Evolutionary conservation across 2,888 invertebrate genomes (phyloP), one percentile per base, ranked within the genome.

Genomic region (Cabera pusaria): DNA sequence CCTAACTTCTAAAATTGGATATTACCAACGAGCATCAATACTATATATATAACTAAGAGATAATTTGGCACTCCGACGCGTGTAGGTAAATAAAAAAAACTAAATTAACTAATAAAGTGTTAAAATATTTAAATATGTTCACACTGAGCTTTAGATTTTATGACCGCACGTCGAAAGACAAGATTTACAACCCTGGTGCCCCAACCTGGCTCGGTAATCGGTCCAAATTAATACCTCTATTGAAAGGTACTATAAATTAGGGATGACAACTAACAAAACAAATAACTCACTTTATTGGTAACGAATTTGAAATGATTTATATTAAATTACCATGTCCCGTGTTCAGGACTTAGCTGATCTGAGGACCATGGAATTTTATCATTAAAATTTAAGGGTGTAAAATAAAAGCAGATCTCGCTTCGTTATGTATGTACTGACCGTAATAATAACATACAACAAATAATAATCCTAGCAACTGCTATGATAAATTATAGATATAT

Each of bases 191-290:
- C 27, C 44, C 29, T 40, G 23, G 4, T 9, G 42, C 52, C 57
- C 54, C 49, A 64, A 62, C 56, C 52, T 53, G 51, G 51, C 44
- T 44, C 14, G 16, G 44, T 48, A 39, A 42, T 41, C 21, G 39
- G 17, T 41, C 43, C 64, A 63, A 77, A 78, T 79, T 76, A 75
- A 74, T 76, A 72, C 73, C 35, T 39, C 42, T 42, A 52, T 47
- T 49, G 44, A 49, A 42, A 32, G 29, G 44, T 8, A 24, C 38
- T 3, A 37, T 52, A 44, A 52, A 42, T 52, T 46, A 44, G 21
- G 8, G 27, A 18, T 34, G 34, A 22, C 35, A 31, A 39, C 28
- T 40, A 40, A 47, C 41, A 39, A 38, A 40, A 49, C 48, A 44
- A 44, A 44, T 45, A 32, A 28, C 28, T 9, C 32, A 35, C 33